Conservation (phyloP, 2,113 vertebrate genomes). For the Cyprinodon brontotheroides region DNA sequence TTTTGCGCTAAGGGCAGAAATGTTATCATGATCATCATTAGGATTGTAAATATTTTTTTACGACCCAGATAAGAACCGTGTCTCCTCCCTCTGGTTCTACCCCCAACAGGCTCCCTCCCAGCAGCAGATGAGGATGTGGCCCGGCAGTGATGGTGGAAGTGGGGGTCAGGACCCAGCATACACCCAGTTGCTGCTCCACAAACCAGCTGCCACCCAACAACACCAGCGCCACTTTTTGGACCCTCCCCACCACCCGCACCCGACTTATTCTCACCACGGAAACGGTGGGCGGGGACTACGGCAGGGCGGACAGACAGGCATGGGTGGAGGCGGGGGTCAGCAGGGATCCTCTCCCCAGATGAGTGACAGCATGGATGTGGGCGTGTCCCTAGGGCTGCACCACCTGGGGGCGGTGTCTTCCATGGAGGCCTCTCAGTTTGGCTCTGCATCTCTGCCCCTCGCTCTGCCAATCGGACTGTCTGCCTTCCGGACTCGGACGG, state of each 20-base stretch:
- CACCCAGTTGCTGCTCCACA: constrained; percentile 89
- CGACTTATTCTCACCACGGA: constrained; percentile 83
- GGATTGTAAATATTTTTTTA: not conserved
- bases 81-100: not conserved
- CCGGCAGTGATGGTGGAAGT: constrained; percentile 85
- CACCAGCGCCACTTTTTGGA: constrained; percentile 85
- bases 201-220: constrained; percentile 86
- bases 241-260: constrained; percentile 83
- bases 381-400: constrained; percentile 84
- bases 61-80: not conserved
- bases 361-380: constrained; percentile 88
- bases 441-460: constrained; percentile 85
- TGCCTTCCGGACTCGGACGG: constrained; percentile 95
- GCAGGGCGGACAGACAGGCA: constrained; percentile 75
- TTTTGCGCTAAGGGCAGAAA: too few species aligned
- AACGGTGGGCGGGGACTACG: constrained; percentile 82
- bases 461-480: constrained; percentile 87
- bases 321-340: constrained; percentile 71
- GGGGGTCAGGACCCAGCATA: constrained; percentile 82
- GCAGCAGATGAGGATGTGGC: constrained; percentile 89
- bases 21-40: too few species aligned
- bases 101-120: constrained; percentile 83
- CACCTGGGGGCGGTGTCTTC: constrained; percentile 84
- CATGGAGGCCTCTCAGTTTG: constrained; percentile 85
- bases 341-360: constrained; percentile 84